Evolutionary conservation across 2,113 vertebrate species (phyloP), one percentile per base, ranked within the genome.

Genomic region (Gasterosteus nipponicus): DNA sequence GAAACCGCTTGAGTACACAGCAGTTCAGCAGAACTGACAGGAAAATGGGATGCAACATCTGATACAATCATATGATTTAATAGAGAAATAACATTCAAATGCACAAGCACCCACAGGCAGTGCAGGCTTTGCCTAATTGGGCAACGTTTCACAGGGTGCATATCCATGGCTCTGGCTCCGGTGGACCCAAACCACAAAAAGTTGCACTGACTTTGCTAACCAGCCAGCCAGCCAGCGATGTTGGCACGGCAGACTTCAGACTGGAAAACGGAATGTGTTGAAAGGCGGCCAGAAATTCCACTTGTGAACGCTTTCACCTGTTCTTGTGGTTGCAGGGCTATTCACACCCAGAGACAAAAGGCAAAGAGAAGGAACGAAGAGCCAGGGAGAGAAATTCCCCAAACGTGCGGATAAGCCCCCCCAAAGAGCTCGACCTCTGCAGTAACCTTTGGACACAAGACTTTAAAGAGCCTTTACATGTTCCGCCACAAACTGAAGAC

Each of bases 231-330:
- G 71, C 7, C 5, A 73, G 60, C 72, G 12, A 19, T 69, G 72
- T 77, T 77, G 72, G 82, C 82, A 81, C 59, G 31, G 78, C 46
- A 59, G n/a, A 69, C 51, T 49, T 56, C 69, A 73, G 67, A 67
- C 75, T 71, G 70, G 51, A 83, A 87, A 80, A 84, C 81, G 85
- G 81, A 89, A 82, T 82, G 78, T 84, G 76, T 81, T 88, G 83
- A 92, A 77, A 80, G 65, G 2, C 4, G 33, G 89, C 87, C 90
- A 92, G 72, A 89, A 87, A 93, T 90, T 90, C 87, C 88, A 69
- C 62, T 77, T 73, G 76, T 85, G 87, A 93, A 91, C 35, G 59
- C 59, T 92, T 90, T 89, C 89, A 91, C 89, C 85, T 92, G 89
- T 74, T 90, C 73, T 47, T 69, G 61, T 86, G 77, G 77, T 79